phyloP scores from a whole-genome alignment of 2,797 vertebrate genomes.

The Acrossocheilus wenchowensis region DNA sequence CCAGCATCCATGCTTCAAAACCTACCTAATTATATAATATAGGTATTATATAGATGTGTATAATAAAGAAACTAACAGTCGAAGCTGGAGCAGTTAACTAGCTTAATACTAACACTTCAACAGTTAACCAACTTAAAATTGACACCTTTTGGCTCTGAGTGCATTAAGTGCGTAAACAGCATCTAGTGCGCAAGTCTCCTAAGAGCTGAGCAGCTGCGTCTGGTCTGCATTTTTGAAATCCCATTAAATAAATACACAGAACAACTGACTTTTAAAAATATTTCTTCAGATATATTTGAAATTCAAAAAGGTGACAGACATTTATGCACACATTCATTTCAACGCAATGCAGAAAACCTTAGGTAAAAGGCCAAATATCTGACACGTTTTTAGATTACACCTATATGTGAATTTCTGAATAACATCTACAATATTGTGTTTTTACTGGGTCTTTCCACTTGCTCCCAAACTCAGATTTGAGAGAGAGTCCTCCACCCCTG shows the following conservation, averaged over 20 bases:
- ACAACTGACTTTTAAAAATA: not conserved
- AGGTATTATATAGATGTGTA: too few species aligned
- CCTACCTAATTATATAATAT: too few species aligned
- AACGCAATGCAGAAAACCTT: not conserved
- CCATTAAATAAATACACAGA: not conserved
- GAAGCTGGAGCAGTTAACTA: not conserved
- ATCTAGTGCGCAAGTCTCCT: not conserved
- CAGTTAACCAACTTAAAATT: not conserved
- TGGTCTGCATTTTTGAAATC: too few species aligned
- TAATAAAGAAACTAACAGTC: not conserved
- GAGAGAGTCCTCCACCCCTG: constrained; percentile 33
- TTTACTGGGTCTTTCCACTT: constrained; percentile 33
- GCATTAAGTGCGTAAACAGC: not conserved
- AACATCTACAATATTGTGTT: not conserved
- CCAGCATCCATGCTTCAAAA: too few species aligned
- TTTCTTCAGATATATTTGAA: constrained; percentile 33
- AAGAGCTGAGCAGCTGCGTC: not conserved
- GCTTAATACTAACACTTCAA: not conserved
- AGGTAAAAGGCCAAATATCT: not conserved
- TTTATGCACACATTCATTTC: not conserved
- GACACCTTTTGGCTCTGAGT: not conserved
- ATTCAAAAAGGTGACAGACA: constrained; percentile 3
- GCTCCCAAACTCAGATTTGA: constrained; percentile 43
- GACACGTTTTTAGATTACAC: not conserved
- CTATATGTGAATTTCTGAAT: not conserved